Evolutionary conservation across 2,113 vertebrate species (phyloP), one percentile per base, ranked within the genome.

Genomic region (Benitochromis conjunctus): DNA sequence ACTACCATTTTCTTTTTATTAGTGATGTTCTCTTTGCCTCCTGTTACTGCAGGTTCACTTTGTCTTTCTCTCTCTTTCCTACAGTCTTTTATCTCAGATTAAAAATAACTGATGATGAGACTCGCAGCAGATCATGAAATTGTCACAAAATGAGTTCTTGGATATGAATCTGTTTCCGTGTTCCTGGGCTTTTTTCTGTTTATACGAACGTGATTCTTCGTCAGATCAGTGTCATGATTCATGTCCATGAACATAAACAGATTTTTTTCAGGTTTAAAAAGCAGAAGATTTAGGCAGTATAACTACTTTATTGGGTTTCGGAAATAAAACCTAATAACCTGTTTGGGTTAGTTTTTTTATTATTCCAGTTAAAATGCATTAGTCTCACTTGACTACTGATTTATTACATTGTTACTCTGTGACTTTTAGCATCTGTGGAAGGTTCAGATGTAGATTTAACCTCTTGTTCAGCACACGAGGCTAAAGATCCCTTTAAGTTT

Each of bases 21-120:
- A n/a, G 79, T 66, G 8, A 80, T 80, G 60, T 66, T 24, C 43
- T 24, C 41, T 18, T 43, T 54, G 31, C 83, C 80, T 87, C 58
- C 12, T 62, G 56, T 88, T 80, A 11, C 82, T 89, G 85, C 34
- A 24, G 24, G 24, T 87, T 66, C 69, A 79, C 82, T 87, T 78
- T 81, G 38, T 21, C 64, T 54, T 46, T 26, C 2, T 24, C 43
- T 79, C 48, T 53, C 21, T 46, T 21, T n/a, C 29, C 60, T 8
- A 41, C 71, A 46, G 58, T 31, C 58, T 78, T 4, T 56, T 79
- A 62, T 81, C 69, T 79, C 34, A 84, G 14, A 4, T 36, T 34
- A 34, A 10, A 34, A 18, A 31, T 60, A 60, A 19, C 34, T 60
- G 18, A 16, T 9, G 26, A 18, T 31, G 26, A 60, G 26, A 31